Percentiles rank a stretch among this genome's conserved stretches.
Evolutionary conservation across 2,797 vertebrate genomes (phyloP).

Genomic region (Propithecus perrieri): DNA sequence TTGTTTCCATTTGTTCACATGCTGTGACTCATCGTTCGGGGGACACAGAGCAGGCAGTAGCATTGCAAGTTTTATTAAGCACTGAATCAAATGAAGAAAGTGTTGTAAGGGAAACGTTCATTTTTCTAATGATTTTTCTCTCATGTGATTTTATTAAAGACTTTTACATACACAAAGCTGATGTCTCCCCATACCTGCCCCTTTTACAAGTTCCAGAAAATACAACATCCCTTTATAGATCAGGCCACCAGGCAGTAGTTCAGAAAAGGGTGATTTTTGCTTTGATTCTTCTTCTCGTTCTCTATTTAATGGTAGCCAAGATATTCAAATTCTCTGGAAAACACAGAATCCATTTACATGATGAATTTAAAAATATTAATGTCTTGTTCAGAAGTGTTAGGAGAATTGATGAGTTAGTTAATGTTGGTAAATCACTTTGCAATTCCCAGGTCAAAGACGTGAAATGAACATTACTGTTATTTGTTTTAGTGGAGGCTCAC

Average conservation of each 20-base stretch:
- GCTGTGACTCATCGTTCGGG: background rate
- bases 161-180: background rate
- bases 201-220: background rate
- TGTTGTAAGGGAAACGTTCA: background rate
- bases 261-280: background rate
- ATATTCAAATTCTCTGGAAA: constrained; percentile 43
- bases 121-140: background rate
- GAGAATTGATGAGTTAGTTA: background rate
- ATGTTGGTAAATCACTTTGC: background rate
- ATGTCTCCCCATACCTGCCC: background rate
- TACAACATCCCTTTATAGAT: background rate
- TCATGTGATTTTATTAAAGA: background rate
- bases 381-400: background rate
- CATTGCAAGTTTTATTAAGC: constrained; percentile 15
- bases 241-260: background rate
- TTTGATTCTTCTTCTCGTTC: background rate
- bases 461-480: background rate
- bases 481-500: background rate
- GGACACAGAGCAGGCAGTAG: background rate
- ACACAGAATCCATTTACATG: constrained; percentile 21
- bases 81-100: background rate
- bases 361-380: constrained; percentile 40
- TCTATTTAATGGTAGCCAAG: background rate
- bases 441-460: constrained; percentile 4
- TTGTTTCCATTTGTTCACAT: background rate